Percentiles rank a stretch among this genome's conserved stretches.
Evolutionary conservation across 2,113 vertebrate species (phyloP).

Genomic region (Sardina pilchardus): DNA sequence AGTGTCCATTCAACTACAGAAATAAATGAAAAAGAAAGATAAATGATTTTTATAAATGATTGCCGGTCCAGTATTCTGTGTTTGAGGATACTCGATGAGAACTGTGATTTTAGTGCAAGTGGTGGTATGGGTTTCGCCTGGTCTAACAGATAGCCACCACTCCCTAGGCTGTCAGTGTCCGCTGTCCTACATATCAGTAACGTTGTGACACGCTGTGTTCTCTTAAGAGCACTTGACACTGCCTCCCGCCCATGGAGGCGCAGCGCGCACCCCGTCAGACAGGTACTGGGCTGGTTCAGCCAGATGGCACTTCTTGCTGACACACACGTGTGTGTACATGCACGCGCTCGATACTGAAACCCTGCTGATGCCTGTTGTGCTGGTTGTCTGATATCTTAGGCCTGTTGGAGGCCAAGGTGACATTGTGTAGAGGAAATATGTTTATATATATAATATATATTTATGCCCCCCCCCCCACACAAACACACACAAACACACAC

Average conservation of each 20-base stretch:
- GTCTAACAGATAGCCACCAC: slow-evolving; percentile 1
- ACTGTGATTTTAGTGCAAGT: background rate
- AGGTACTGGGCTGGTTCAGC: slow-evolving; percentile 23
- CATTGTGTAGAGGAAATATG: no score
- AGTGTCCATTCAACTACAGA: no score
- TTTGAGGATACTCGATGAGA: background rate
- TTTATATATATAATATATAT: no score
- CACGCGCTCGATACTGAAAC: background rate
- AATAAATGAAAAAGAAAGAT: no score
- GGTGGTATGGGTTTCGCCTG: background rate
- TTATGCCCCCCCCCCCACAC: no score
- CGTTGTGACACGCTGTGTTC: background rate
- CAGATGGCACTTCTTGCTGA: background rate
- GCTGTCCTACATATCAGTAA: background rate
- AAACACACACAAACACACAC: no score
- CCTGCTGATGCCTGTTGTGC: background rate
- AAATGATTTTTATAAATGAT: no score
- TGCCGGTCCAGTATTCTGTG: background rate
- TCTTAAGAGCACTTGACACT: background rate
- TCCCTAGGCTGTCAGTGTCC: background rate
- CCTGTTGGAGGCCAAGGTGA: background rate
- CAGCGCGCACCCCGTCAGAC: slow-evolving; percentile 48
- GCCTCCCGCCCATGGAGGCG: slow-evolving; percentile 42
- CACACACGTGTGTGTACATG: background rate
- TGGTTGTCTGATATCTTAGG: background rate